phyloP scores from a whole-genome alignment of 1,140 invertebrate species.

The Drosophila repletoides region DNA sequence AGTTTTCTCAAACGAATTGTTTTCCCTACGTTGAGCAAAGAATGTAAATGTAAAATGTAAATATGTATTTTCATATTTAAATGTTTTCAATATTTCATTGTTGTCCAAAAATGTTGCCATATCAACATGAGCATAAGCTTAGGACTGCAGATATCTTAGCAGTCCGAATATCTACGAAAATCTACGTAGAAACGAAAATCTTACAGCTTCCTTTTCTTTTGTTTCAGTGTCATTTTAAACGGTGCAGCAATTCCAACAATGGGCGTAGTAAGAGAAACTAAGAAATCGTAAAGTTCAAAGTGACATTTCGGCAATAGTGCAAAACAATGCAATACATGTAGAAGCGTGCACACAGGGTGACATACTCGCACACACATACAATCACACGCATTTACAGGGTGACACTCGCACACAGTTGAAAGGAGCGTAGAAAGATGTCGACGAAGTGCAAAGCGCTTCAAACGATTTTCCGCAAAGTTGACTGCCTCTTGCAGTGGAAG shows the following conservation, averaged over 20 bases:
- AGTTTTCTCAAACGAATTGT: too few relatives aligned
- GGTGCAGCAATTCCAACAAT: not conserved
- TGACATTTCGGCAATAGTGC: slow-evolving; percentile 53
- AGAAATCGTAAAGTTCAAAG: slow-evolving; percentile 28
- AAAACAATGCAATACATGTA: slow-evolving; percentile 55
- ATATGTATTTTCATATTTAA: too few relatives aligned
- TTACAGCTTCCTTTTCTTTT: too few relatives aligned
- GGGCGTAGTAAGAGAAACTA: not conserved
- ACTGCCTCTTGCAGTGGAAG: slow-evolving; percentile 75
- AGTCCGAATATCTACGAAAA: too few relatives aligned
- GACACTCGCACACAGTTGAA: slow-evolving; percentile 38
- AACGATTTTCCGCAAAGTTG: slow-evolving; percentile 81
- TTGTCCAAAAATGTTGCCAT: too few relatives aligned
- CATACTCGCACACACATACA: slow-evolving; percentile 21
- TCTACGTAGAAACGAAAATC: too few relatives aligned
- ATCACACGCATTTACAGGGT: not conserved
- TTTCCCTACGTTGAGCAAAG: too few relatives aligned
- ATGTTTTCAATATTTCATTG: not conserved
- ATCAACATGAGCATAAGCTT: too few relatives aligned
- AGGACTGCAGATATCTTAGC: too few relatives aligned
- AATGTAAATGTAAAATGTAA: too few relatives aligned
- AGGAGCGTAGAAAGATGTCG: slow-evolving; percentile 64
- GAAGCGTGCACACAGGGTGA: not conserved
- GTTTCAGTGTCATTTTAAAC: not conserved
- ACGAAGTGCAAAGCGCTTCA: slow-evolving; percentile 79